Base-by-base conservation (phyloP, 1,140 invertebrate species). In the Drosophila punjabiensis region DNA sequence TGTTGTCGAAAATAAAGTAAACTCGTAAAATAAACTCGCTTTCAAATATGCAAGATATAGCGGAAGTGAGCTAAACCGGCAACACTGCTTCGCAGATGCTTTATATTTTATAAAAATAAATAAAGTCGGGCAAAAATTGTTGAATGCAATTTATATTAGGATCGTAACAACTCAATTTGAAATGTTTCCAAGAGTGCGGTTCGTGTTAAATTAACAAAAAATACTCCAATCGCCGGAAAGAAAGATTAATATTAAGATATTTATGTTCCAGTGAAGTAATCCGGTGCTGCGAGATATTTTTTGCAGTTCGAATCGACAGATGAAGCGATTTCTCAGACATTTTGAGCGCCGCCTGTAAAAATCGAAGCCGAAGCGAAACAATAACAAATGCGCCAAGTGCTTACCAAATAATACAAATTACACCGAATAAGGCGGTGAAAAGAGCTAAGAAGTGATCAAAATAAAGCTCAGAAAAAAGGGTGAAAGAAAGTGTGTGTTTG, bases 351-450 rank as follows among this genome's bases (percentile, higher is more conserved):
- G 59, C 62, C 67, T 43, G 67, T 88, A 87, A 82, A 87, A 87
- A 87, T 87, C 84, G 84, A 87, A 87, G 79, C 66, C 64, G 71
- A 73, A 73, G 30, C 73, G 50, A 79, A 87, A 74, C 76, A 84
- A 78, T 60, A 73, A 86, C 62, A 82, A 76, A 82, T 73, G 41
- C 55, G 58, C 56, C 48, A 33, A 56, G 61, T 62, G 39, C 60
- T 83, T 39, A 61, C 58, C 41, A 50, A 68, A 68, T 65, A 76
- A 41, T 47, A 5, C 16, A 61, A 39, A 37, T 24, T 35, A 32
- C 62, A 45, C 52, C 48, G 50, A 62, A 35, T 33, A 13, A 35
- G 28, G 41, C 28, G 30, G 53, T 48, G 18, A 41, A 63, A 33
- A 39, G 53, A 18, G 62, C 65, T 24, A 43, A 8, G 9, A 62